A percentile compares a stretch with the other conserved stretches of the same genome.
phyloP scores from a whole-genome alignment of 2,113 vertebrate species.

The Sinocyclocheilus anshuiensis region DNA sequence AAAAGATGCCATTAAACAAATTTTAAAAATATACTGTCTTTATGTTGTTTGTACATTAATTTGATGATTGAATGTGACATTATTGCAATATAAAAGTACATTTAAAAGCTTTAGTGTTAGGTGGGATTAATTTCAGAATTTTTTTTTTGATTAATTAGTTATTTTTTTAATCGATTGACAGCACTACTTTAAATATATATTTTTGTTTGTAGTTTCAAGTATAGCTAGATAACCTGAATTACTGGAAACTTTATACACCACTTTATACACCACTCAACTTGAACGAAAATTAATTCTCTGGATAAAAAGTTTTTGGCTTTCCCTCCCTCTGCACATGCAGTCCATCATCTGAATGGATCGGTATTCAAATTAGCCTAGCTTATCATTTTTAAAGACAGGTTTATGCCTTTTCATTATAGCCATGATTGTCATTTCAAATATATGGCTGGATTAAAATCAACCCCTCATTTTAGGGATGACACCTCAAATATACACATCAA shows the following conservation, averaged over 20 bases:
- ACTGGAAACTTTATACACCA: not conserved
- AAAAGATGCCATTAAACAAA: too few species aligned
- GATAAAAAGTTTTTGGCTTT: not conserved
- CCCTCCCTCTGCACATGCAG: not conserved
- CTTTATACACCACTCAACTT: constrained; percentile 10
- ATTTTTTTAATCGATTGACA: too few species aligned
- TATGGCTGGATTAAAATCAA: not conserved
- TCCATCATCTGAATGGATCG: not conserved
- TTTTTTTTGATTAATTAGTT: too few species aligned
- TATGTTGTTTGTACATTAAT: too few species aligned
- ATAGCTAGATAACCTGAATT: not conserved
- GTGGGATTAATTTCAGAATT: too few species aligned
- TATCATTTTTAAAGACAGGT: constrained; percentile 26
- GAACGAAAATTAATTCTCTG: not conserved
- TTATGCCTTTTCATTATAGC: constrained; percentile 24
- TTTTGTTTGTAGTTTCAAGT: not conserved
- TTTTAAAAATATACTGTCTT: too few species aligned
- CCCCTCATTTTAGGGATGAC: not conserved
- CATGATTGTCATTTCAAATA: constrained; percentile 19
- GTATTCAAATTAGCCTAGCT: not conserved
- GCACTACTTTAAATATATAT: too few species aligned
- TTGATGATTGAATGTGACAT: too few species aligned
- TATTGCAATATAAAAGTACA: too few species aligned
- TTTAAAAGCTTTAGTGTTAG: too few species aligned
- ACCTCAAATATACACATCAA: constrained; percentile 20